Base-by-base conservation (phyloP, 2,797 vertebrate genomes). In the Eulemur rubriventer region DNA sequence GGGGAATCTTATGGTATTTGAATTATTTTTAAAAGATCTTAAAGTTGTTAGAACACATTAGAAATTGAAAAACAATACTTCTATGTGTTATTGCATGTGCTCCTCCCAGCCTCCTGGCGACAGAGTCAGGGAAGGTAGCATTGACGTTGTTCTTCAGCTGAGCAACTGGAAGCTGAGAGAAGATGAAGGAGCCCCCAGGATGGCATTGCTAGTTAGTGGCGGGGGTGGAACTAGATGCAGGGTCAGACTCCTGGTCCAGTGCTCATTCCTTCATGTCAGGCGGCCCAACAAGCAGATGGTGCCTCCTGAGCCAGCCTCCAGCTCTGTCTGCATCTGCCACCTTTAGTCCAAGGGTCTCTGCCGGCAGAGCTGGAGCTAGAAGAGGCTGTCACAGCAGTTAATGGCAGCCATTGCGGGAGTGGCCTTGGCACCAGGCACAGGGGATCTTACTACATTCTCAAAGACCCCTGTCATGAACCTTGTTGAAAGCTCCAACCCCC, bases 311-410 rank as follows among this genome's bases (percentile, higher is more conserved):
- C 30, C 28, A 4, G 17, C 13, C 28, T 3, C 50, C 46, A 0
- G 11, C 65, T 55, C 14, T 52, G 57, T 11, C 24, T 13, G 0
- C 1, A 1, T 14, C 43, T 46, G 30, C 57, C 8, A 14, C 24
- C 41, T 55, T 3, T 3, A 8, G 41, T 33, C 38, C 59, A 33
- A 85, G 38, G 30, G 38, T 16, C 48, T 41, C 75, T 86, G 76
- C 14, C 20, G 82, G 46, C 65, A 18, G 24, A 30, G 20, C 9
- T 35, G 0, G 0, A 2, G 0, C 38, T 24, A 1, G n/a, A 7
- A 7, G 61, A 78, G 82, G 38, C 75, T 7, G 3, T 14, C 3
- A 3, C 0, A 1, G 30, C 7, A 38, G 88, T 50, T 4, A 2
- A 6, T 16, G 69, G 46, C 30, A 17, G 20, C 41, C 41, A 4